Percentiles rank a stretch among this genome's conserved stretches.
phyloP scores from a whole-genome alignment of 2,113 vertebrate species.

The Gracilinanus agilis region DNA sequence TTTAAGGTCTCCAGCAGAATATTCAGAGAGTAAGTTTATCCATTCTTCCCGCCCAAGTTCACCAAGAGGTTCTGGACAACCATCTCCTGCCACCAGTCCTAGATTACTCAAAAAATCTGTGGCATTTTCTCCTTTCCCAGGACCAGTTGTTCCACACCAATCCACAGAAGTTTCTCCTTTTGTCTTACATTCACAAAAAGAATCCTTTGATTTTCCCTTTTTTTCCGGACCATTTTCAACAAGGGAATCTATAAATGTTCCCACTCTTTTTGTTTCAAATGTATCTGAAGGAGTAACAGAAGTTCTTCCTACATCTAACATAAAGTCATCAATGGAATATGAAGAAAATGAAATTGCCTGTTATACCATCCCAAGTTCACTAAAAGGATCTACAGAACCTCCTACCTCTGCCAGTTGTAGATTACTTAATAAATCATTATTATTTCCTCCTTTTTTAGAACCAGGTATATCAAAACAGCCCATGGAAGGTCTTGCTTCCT shows the following conservation, averaged over 20 bases:
- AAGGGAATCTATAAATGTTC: neutral
- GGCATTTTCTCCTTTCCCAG: neutral
- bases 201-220: neutral
- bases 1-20: neutral
- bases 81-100: neutral
- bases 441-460: too few species aligned
- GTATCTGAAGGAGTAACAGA: neutral
- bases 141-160: neutral
- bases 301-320: neutral
- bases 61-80: neutral
- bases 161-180: neutral
- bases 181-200: neutral
- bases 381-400: too few species aligned
- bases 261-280: neutral
- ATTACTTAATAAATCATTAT: too few species aligned
- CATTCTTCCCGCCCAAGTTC: neutral
- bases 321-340: neutral
- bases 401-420: too few species aligned
- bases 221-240: neutral
- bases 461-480: too few species aligned
- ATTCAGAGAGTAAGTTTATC: neutral
- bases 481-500: too few species aligned
- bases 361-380: too few species aligned
- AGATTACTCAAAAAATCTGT: neutral
- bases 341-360: too few species aligned